These are phyloP conservation scores for Octonoba sinensis DNA, from an alignment of 2,888 invertebrate genomes.

Conservation along the genomic window DNA sequence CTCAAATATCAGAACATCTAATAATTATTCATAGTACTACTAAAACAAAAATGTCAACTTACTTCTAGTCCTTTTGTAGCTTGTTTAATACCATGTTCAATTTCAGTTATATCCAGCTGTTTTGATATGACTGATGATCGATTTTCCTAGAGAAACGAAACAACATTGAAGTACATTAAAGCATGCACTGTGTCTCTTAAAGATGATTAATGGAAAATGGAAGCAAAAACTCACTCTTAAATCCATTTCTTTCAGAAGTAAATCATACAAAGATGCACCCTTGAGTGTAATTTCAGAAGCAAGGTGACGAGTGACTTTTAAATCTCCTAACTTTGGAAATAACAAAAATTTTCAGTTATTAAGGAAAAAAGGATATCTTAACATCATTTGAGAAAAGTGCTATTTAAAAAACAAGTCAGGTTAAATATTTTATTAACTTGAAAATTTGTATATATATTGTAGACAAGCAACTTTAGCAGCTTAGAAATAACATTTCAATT, in stretches of 20 bases:
- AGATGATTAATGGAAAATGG: neutral
- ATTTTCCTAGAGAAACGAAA: slow-evolving; percentile 75
- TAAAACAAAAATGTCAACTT: slow-evolving; percentile 35
- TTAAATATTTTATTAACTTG: no score
- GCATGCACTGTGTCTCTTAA: neutral
- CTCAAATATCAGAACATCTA: neutral
- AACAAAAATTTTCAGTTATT: neutral
- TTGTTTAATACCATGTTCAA: slow-evolving; percentile 83
- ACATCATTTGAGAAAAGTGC: neutral
- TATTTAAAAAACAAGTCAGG: no score
- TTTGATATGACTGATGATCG: slow-evolving; percentile 84
- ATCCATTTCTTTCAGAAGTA: slow-evolving; percentile 90
- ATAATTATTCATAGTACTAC: no score
- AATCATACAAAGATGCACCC: slow-evolving; percentile 90
- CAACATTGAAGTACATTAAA: neutral
- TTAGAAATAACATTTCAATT: no score
- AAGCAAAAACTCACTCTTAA: slow-evolving; percentile 72
- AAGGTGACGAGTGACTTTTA: slow-evolving; percentile 86
- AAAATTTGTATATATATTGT: no score
- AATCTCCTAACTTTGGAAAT: slow-evolving; percentile 79
- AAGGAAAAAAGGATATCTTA: neutral
- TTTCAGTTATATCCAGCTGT: slow-evolving; percentile 83
- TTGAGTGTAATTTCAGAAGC: slow-evolving; percentile 92
- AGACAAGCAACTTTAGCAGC: no score
- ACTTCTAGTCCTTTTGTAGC: slow-evolving; percentile 79